These are phyloP conservation scores for Podotricha telesiphe DNA, from an alignment of 2,888 invertebrate genomes.

Conservation along the genomic window DNA sequence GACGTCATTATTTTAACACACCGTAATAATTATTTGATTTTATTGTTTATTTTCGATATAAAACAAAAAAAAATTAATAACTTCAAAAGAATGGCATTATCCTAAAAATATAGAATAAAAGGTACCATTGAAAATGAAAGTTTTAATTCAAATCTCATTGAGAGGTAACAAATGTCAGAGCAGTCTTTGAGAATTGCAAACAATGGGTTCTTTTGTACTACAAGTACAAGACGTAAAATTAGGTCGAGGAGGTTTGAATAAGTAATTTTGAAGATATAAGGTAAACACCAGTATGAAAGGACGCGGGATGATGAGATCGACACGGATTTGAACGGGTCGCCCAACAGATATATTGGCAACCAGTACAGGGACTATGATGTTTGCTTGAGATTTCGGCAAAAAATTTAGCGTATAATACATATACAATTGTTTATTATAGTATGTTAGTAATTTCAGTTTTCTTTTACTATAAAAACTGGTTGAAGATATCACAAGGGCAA, in stretches of 20 bases:
- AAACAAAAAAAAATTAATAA: background rate
- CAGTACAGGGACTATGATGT: constrained; percentile 46
- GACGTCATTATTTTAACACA: background rate
- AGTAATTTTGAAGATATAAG: constrained; percentile 62
- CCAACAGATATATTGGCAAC: constrained; percentile 54
- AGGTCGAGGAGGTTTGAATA: constrained; percentile 61
- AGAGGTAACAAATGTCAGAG: constrained; percentile 37
- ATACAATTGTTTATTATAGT: background rate
- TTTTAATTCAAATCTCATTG: constrained; percentile 36
- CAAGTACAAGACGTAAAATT: constrained; percentile 49
- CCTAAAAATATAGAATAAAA: constrained; percentile 1
- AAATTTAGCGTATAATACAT: background rate
- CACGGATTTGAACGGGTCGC: constrained; percentile 53
- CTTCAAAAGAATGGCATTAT: constrained; percentile 13
- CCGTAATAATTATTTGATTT: background rate
- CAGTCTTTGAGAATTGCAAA: constrained; percentile 41
- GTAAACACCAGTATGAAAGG: constrained; percentile 56
- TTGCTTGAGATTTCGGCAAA: background rate
- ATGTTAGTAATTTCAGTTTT: too few relatives aligned
- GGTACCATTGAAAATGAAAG: constrained; percentile 21
- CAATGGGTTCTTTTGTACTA: constrained; percentile 43
- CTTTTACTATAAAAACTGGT: too few relatives aligned
- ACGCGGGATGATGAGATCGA: constrained; percentile 55
- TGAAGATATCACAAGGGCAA: too few relatives aligned
- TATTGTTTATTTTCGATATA: background rate